phyloP scores from a whole-genome alignment of 2,113 vertebrate species.

The Podarcis muralis region DNA sequence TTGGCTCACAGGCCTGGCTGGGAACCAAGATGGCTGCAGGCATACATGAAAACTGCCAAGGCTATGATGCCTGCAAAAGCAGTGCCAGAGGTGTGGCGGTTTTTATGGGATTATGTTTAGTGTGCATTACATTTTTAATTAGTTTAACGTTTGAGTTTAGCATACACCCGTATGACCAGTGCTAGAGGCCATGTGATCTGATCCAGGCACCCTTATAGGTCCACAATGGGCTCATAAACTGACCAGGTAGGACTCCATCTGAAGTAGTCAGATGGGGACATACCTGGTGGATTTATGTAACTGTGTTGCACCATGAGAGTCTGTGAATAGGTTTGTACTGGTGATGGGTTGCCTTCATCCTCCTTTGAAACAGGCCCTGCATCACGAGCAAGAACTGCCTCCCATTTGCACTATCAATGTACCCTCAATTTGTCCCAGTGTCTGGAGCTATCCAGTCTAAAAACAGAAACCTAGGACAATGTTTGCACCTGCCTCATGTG shows the following conservation, averaged over 20 bases:
- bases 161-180: background rate
- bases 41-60: background rate
- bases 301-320: background rate
- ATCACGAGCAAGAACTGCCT: too few species aligned
- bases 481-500: background rate
- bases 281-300: background rate
- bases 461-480: background rate
- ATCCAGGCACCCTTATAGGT: background rate
- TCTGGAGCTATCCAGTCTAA: background rate
- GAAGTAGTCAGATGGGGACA: background rate
- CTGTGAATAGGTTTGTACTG: background rate
- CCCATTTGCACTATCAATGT: background rate
- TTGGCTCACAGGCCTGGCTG: background rate
- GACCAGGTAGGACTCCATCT: background rate
- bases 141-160: background rate
- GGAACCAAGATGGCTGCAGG: background rate
- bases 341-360: background rate
- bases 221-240: background rate
- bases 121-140: background rate
- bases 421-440: background rate
- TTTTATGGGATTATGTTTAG: background rate
- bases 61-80: background rate
- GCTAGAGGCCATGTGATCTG: too few species aligned
- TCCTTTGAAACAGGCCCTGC: background rate
- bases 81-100: background rate